phyloP scores from a whole-genome alignment of 2,797 vertebrate genomes.

The Nannoperca obscura region DNA sequence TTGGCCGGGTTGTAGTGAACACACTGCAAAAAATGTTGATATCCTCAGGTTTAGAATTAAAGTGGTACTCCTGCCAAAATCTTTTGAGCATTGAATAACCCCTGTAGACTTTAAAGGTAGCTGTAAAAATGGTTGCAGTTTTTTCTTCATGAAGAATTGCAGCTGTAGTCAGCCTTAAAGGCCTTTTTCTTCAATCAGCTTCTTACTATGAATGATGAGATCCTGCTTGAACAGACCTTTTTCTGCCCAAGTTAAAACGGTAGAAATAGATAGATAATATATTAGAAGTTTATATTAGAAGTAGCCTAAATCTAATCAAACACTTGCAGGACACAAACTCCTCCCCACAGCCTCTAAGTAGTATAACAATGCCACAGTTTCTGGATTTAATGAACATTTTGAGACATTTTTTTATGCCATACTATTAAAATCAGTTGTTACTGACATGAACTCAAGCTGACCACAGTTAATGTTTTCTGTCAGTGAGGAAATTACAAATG shows the following conservation, averaged over 20 bases:
- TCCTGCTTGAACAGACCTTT: neutral
- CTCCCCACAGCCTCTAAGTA: neutral
- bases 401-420: neutral
- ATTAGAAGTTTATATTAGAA: too few relatives aligned
- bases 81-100: neutral
- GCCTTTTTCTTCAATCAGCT: neutral
- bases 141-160: neutral
- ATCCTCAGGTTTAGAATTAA: slow-evolving; percentile 16
- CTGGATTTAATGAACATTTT: slow-evolving; percentile 1
- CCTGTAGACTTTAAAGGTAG: neutral
- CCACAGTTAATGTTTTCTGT: neutral
- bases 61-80: slow-evolving; percentile 14
- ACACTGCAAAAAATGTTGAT: slow-evolving; percentile 30
- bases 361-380: neutral
- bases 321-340: slow-evolving; percentile 8
- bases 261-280: too few relatives aligned
- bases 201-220: neutral
- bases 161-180: slow-evolving; percentile 15
- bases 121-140: neutral
- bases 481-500: neutral
- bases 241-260: neutral
- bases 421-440: neutral
- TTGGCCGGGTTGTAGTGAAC: slow-evolving; percentile 43
- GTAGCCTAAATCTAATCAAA: neutral
- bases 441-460: neutral